Evolutionary conservation across 2,888 invertebrate genomes (phyloP).

Genomic region (Drosophila neotestacea): DNA sequence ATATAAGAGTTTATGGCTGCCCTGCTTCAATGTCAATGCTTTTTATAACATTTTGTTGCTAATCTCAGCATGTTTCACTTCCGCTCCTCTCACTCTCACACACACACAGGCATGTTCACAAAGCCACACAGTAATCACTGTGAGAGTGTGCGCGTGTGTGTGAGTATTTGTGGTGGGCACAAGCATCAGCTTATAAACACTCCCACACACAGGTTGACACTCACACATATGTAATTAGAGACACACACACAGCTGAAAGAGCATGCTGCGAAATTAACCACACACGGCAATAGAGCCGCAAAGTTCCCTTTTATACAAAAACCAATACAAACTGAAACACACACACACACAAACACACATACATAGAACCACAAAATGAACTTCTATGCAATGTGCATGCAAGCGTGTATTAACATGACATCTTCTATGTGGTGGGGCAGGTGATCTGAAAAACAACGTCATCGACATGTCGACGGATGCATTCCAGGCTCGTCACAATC

Average conservation of each 20-base stretch:
- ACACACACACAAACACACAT: constrained; percentile 9
- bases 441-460: constrained; percentile 84
- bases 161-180: constrained; percentile 42
- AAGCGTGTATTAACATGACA: constrained; percentile 48
- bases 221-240: constrained; percentile 60
- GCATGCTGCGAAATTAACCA: constrained; percentile 41
- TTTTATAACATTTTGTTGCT: constrained; percentile 50
- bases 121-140: constrained; percentile 31
- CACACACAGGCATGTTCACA: constrained; percentile 8
- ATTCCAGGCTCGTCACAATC: constrained; percentile 93
- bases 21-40: constrained; percentile 54
- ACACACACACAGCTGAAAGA: constrained; percentile 46
- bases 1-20: constrained; percentile 28
- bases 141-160: constrained; percentile 24
- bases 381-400: constrained; percentile 23
- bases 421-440: constrained; percentile 53
- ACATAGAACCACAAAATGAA: constrained; percentile 44
- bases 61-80: constrained; percentile 32
- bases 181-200: constrained; percentile 31
- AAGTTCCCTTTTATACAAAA: constrained; percentile 19
- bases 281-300: constrained; percentile 31
- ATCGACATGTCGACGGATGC: constrained; percentile 83
- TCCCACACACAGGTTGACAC: constrained; percentile 26
- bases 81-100: constrained; percentile 1
- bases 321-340: constrained; percentile 11